Evolutionary conservation across 1,140 invertebrate genomes (phyloP).

Genomic region (Leptestheria dahalacensis): DNA sequence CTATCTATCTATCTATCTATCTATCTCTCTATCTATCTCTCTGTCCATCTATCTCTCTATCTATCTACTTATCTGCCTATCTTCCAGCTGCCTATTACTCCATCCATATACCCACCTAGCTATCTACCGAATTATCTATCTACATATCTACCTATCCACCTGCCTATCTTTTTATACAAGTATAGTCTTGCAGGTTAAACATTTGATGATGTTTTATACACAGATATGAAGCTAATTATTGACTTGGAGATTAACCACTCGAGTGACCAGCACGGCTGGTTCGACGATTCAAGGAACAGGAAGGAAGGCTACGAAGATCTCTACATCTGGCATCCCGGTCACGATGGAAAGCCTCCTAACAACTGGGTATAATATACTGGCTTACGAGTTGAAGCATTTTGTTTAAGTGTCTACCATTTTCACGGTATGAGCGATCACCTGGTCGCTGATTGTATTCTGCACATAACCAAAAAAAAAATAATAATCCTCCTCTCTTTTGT

Average conservation of each 20-base stretch:
- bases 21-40: too few species aligned
- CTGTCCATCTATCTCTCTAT: too few species aligned
- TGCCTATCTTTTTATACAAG: too few species aligned
- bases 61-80: not conserved
- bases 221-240: slow-evolving; percentile 28
- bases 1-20: too few species aligned
- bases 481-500: too few species aligned
- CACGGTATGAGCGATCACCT: too few species aligned
- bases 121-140: too few species aligned
- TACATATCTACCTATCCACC: too few species aligned
- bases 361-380: slow-evolving; percentile 51
- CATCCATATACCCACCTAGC: not conserved
- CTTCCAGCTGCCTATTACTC: not conserved
- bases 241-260: slow-evolving; percentile 33
- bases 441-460: too few species aligned
- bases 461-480: too few species aligned
- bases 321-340: slow-evolving; percentile 47
- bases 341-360: slow-evolving; percentile 48
- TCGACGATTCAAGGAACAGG: slow-evolving; percentile 22
- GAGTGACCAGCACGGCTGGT: slow-evolving; percentile 30
- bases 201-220: slow-evolving; percentile 25
- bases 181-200: slow-evolving; percentile 31
- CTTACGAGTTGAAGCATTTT: too few species aligned
- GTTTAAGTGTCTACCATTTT: too few species aligned
- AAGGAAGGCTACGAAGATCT: slow-evolving; percentile 46